phyloP scores from a whole-genome alignment of 1,140 invertebrate genomes.

The Matsumurasca onukii region DNA sequence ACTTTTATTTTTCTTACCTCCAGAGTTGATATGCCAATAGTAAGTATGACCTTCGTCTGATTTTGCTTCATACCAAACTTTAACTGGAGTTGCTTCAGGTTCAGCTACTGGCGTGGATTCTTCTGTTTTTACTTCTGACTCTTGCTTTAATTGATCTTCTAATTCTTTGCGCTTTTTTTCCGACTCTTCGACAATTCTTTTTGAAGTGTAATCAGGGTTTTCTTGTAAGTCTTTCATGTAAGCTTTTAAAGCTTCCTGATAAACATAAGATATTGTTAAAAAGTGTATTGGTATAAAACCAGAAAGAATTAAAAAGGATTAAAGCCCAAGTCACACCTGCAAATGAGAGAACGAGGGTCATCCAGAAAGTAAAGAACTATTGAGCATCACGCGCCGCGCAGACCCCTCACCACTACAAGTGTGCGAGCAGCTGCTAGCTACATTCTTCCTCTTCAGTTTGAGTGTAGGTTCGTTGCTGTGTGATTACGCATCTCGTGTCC shows the following conservation, averaged over 20 bases:
- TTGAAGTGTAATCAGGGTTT: constrained; percentile 70
- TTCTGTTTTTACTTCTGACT: constrained; percentile 42
- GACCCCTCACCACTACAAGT: no score
- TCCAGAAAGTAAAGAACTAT: no score
- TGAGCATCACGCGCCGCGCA: no score
- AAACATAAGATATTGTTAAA: constrained; percentile 31
- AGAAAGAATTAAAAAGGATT: no score
- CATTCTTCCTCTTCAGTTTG: no score
- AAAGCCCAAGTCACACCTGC: no score
- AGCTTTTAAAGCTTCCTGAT: constrained; percentile 74
- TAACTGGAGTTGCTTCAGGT: constrained; percentile 36
- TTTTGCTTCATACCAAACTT: constrained; percentile 69
- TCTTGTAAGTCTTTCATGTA: constrained; percentile 76
- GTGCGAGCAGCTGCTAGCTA: no score
- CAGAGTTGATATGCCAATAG: constrained; percentile 79
- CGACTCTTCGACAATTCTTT: constrained; percentile 45
- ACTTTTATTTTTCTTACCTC: no score
- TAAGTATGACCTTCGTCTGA: constrained; percentile 71
- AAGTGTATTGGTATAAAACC: not conserved
- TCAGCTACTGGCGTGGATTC: not conserved
- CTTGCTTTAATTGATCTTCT: constrained; percentile 41
- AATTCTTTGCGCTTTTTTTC: constrained; percentile 39
- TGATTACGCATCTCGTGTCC: no score
- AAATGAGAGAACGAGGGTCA: no score
- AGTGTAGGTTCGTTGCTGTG: no score